These are phyloP conservation scores for Heterodera carotae DNA, from an alignment of 1,140 invertebrate genomes.

Conservation along the genomic window DNA sequence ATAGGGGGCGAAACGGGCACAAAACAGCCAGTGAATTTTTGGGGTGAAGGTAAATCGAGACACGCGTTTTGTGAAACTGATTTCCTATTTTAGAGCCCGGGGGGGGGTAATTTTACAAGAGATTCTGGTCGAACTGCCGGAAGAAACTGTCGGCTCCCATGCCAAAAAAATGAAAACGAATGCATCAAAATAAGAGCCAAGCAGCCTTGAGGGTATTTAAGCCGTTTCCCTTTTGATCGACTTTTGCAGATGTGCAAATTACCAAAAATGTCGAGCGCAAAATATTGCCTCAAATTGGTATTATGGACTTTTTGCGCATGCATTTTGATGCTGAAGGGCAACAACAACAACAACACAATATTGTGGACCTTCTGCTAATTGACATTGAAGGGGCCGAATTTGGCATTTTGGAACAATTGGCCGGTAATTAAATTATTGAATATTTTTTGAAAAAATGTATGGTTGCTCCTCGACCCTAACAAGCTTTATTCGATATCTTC, in stretches of 20 bases:
- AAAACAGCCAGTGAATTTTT: conserved; percentile 19
- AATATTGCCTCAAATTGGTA: conserved; percentile 22
- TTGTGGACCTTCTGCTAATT: conserved; percentile 19
- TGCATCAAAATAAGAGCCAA: too few relatives aligned
- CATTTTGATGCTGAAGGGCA: not conserved
- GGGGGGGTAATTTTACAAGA: not conserved
- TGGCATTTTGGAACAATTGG: conserved; percentile 25
- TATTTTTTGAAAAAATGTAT: too few relatives aligned
- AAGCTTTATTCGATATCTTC: too few relatives aligned
- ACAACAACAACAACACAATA: not conserved
- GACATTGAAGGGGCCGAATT: conserved; percentile 29
- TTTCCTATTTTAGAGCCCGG: not conserved
- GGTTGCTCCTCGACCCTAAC: too few relatives aligned
- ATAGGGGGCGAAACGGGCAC: conserved; percentile 10
- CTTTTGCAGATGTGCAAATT: not conserved
- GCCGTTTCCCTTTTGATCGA: too few relatives aligned
- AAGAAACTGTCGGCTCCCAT: too few relatives aligned
- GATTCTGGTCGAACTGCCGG: too few relatives aligned
- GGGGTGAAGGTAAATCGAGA: conserved; percentile 12
- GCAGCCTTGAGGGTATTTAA: too few relatives aligned
- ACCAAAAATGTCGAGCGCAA: not conserved
- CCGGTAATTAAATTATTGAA: conserved; percentile 16
- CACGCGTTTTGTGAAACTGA: not conserved
- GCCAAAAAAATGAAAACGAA: too few relatives aligned
- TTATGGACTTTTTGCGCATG: conserved; percentile 18